Conservation (phyloP, 2,888 invertebrate species). For the Drosophila paramelanica region DNA sequence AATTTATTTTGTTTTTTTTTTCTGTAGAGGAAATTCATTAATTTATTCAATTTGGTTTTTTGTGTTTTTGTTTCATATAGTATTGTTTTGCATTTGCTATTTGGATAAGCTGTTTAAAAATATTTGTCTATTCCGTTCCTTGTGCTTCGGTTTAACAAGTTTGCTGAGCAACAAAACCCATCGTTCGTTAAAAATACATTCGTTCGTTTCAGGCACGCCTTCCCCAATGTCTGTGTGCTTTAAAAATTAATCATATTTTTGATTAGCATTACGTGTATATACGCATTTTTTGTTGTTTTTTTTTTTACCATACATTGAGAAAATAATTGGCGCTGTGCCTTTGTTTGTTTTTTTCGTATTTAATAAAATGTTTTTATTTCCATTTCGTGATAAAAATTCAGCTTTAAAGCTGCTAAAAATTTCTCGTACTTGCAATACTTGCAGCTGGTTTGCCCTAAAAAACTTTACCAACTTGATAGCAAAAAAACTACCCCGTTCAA, state of each 20-base stretch:
- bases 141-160: constrained; percentile 16
- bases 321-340: constrained; percentile 4
- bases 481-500: background rate
- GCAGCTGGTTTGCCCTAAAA: constrained; percentile 16
- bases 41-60: constrained; percentile 11
- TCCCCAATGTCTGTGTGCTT: constrained; percentile 15
- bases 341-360: background rate
- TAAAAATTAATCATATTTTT: constrained; percentile 18
- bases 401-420: constrained; percentile 32
- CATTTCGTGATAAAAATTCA: constrained; percentile 22
- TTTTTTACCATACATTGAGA: constrained; percentile 26
- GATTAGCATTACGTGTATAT: constrained; percentile 22
- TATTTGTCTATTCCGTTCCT: constrained; percentile 7
- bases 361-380: constrained; percentile 6
- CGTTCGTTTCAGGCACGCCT: constrained; percentile 12
- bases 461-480: constrained; percentile 1
- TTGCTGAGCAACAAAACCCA: constrained; percentile 22
- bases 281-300: background rate
- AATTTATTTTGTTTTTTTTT: constrained; percentile 12
- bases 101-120: constrained; percentile 20
- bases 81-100: constrained; percentile 20
- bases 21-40: constrained; percentile 8
- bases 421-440: constrained; percentile 5
- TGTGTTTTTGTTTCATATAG: background rate
- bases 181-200: constrained; percentile 33